Evolutionary conservation across 2,113 vertebrate species (phyloP), one percentile per base, ranked within the genome.

Genomic region (Xenus cinereus): DNA sequence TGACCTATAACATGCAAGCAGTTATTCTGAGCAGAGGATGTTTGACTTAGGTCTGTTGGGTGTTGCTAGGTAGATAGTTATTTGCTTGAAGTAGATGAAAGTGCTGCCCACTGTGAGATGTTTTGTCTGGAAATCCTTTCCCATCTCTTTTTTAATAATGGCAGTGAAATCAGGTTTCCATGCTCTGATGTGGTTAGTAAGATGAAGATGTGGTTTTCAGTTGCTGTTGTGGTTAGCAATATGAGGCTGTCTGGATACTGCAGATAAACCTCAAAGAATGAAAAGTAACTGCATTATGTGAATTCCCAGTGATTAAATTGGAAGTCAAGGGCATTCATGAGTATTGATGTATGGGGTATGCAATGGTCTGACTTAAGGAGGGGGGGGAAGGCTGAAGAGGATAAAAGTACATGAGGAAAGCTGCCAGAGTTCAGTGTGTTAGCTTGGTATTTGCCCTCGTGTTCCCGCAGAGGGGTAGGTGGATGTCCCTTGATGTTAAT

Each of bases 31-130:
- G 73, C 63, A 95, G 72, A 90, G 30, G 24, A 23, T 59, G 37
- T 67, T 88, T 59, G 73, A 74, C 73, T 93, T 69, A 18, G 37
- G 9, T 62, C 84, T 88, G 23, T 23, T 63, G 22, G 69, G 53
- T 67, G 43, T 75, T 75, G 22, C 48, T 72, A 53, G 46, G 64
- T 84, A 69, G 60, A 39, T 86, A 71, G 72, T 73, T 87, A 69
- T 76, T 95, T 78, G 72, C 75, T 63, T 90, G 87, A 90, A 72
- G 28, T 46, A 78, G 68, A 67, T 89, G 74, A 93, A 86, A 78
- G 56, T 60, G 73, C 69, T 94, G 64, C 48, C 80, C 73, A 62
- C 39, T 46, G 23, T 48, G 80, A 87, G 54, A 26, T 84, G 56
- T 37, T 56, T 90, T 72, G 46, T 72, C 56, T 23, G 59, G 69